A percentile compares a stretch with the other conserved stretches of the same genome.
Conservation (phyloP, 2,797 vertebrate species). For the Simalia tracyae region DNA sequence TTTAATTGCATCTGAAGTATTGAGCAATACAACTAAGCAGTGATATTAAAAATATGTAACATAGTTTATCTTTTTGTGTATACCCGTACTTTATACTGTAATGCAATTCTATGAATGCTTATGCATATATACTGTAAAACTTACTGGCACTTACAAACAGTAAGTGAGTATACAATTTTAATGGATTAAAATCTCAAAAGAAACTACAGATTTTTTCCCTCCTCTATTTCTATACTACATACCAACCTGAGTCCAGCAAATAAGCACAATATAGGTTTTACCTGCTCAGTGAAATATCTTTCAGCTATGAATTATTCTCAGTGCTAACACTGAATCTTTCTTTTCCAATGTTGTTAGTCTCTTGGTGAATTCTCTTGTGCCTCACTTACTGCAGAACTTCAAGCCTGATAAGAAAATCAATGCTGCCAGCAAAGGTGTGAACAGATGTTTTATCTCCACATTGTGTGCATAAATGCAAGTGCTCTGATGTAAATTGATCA, state of each 20-base stretch:
- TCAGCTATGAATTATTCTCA: slow-evolving; percentile 48
- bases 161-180: background rate
- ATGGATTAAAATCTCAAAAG: background rate
- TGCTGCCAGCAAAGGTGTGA: slow-evolving; percentile 68
- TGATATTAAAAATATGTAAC: background rate
- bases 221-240: background rate
- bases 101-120: background rate
- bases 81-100: background rate
- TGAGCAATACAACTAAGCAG: background rate
- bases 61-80: background rate
- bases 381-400: slow-evolving; percentile 63
- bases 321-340: slow-evolving; percentile 49
- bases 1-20: background rate
- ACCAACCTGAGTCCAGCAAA: slow-evolving; percentile 37
- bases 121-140: background rate
- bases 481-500: slow-evolving; percentile 76
- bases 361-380: slow-evolving; percentile 50
- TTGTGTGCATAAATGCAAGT: slow-evolving; percentile 73
- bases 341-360: slow-evolving; percentile 62
- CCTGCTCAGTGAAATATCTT: slow-evolving; percentile 24
- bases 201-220: background rate
- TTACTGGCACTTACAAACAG: background rate
- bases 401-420: slow-evolving; percentile 65
- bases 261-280: slow-evolving; percentile 33
- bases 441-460: slow-evolving; percentile 78